These are phyloP conservation scores for Calvadosia cruxmelitensis DNA, from an alignment of 30 jellyfish, hydroid and myxozoan species.

Conservation along the genomic window DNA sequence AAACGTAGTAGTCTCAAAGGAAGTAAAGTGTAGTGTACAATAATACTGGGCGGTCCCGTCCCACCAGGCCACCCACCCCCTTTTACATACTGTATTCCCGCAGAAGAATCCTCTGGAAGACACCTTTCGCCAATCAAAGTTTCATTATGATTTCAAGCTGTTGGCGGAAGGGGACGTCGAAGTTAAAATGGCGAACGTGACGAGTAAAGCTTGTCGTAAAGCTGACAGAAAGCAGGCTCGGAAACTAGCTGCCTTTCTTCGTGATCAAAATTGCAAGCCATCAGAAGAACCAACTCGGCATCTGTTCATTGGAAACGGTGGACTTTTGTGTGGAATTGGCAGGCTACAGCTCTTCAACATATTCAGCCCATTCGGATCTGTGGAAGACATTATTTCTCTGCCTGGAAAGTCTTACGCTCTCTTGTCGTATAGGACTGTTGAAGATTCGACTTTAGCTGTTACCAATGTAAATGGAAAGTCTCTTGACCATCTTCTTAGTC, in stretches of 20 bases:
- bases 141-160: too few species aligned
- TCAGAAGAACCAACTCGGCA: conserved; percentile 67
- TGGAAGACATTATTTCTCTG: conserved; percentile 34
- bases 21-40: too few species aligned
- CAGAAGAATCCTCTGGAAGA: too few species aligned
- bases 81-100: too few species aligned
- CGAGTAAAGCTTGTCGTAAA: too few species aligned
- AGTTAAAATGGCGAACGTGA: too few species aligned
- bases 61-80: too few species aligned
- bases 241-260: conserved; percentile 29
- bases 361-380: conserved; percentile 46
- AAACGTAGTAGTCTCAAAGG: too few species aligned
- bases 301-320: conserved; percentile 81
- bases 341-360: conserved; percentile 27
- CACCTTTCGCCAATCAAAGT: too few species aligned
- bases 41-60: too few species aligned
- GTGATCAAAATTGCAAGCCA: conserved; percentile 15
- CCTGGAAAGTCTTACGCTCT: conserved; percentile 69
- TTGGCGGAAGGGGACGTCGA: too few species aligned
- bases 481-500: conserved; percentile 8
- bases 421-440: conserved; percentile 18
- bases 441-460: conserved; percentile 34
- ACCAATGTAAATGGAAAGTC: conserved; percentile 33
- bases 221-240: conserved; percentile 50
- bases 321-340: conserved; percentile 63